phyloP scores from a whole-genome alignment of 1,140 invertebrate genomes.

The Anoplolepis gracilipes region DNA sequence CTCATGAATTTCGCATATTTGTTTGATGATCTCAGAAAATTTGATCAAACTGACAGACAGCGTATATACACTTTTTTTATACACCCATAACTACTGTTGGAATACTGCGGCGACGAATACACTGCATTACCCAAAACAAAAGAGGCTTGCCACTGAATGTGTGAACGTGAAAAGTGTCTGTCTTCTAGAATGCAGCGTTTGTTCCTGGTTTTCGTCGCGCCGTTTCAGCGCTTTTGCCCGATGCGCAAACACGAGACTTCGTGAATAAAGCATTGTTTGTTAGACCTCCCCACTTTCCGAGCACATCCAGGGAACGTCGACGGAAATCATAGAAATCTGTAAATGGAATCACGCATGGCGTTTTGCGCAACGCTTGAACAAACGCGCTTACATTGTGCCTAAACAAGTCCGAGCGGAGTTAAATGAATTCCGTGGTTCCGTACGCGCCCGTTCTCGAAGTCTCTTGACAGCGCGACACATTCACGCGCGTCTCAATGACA shows the following conservation, averaged over 20 bases:
- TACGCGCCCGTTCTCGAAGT: no score
- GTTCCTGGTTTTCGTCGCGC: slow-evolving; percentile 52
- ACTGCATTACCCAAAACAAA: slow-evolving; percentile 55
- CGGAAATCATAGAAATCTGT: slow-evolving; percentile 43
- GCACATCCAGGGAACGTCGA: slow-evolving; percentile 5
- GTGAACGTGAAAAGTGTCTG: slow-evolving; percentile 57
- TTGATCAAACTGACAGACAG: neutral
- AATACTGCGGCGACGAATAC: slow-evolving; percentile 42
- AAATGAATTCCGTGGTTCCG: slow-evolving; percentile 65
- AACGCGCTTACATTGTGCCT: slow-evolving; percentile 52
- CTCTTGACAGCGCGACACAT: slow-evolving; percentile 58
- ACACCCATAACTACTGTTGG: no score
- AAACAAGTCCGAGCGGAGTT: slow-evolving; percentile 48
- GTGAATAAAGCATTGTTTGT: slow-evolving; percentile 52
- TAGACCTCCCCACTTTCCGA: neutral
- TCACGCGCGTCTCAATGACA: slow-evolving; percentile 33
- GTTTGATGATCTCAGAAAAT: slow-evolving; percentile 15
- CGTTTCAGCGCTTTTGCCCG: slow-evolving; percentile 35
- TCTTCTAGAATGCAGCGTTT: slow-evolving; percentile 42
- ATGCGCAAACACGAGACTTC: slow-evolving; percentile 44
- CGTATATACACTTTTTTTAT: no score
- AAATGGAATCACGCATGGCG: slow-evolving; percentile 48
- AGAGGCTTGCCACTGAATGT: slow-evolving; percentile 34
- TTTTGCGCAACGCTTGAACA: slow-evolving; percentile 50
- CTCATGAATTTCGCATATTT: neutral